phyloP scores from a whole-genome alignment of 2,113 vertebrate genomes.

The Proteles cristata region DNA sequence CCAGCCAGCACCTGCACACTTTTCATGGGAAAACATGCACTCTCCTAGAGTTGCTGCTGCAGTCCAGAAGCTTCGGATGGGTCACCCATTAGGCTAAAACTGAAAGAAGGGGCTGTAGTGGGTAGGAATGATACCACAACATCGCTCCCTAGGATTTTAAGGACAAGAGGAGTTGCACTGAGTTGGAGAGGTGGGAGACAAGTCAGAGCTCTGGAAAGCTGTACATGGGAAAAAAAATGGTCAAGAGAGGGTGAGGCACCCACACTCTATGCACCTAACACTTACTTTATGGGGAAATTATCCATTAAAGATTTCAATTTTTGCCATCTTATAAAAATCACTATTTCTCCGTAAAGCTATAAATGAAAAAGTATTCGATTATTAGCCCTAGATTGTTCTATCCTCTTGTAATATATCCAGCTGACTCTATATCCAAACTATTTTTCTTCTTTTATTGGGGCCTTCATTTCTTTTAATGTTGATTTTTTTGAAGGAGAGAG shows the following conservation, averaged over 20 bases:
- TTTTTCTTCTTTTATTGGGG: background rate
- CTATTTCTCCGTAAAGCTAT: background rate
- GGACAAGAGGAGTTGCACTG: background rate
- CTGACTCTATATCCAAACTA: background rate
- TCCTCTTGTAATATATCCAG: background rate
- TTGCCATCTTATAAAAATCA: background rate
- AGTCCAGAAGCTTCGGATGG: background rate
- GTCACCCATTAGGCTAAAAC: background rate
- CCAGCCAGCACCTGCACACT: background rate
- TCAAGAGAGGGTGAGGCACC: background rate
- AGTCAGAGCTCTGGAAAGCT: background rate
- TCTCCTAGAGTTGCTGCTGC: too few species aligned
- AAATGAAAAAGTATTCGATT: background rate
- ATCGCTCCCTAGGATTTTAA: background rate
- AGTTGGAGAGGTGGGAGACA: too few species aligned
- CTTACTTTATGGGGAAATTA: background rate
- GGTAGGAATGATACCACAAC: background rate
- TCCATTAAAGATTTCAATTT: background rate
- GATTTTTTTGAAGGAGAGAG: too few species aligned
- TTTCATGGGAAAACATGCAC: background rate
- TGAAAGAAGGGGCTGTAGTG: background rate
- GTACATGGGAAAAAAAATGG: background rate
- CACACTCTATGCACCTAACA: rapidly evolving
- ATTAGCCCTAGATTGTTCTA: background rate
- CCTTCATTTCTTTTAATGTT: background rate